Conservation (phyloP, 2,797 vertebrate genomes). For the Antennarius maculatus region DNA sequence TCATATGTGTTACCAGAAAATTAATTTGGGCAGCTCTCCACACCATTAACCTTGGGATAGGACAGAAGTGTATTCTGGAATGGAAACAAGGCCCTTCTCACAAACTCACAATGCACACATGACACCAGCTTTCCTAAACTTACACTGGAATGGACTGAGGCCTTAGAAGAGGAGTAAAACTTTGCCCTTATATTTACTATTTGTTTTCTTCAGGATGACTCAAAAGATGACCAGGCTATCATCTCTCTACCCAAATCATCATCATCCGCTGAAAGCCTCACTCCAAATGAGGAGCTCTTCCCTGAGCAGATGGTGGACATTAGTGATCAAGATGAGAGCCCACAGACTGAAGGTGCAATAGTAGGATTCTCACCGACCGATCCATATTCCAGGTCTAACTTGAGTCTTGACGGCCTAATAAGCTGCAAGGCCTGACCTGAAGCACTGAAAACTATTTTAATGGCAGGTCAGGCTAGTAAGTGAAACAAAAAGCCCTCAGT, state of each 20-base stretch:
- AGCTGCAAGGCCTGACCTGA: too few relatives aligned
- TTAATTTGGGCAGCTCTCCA: slow-evolving; percentile 6
- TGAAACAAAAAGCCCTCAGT: too few relatives aligned
- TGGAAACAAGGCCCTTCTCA: slow-evolving; percentile 2
- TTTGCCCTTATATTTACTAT: too few relatives aligned
- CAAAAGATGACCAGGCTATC: slow-evolving; percentile 13
- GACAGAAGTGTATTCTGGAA: slow-evolving; percentile 13
- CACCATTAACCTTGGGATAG: slow-evolving; percentile 14
- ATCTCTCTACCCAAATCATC: slow-evolving; percentile 27
- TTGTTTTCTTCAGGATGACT: slow-evolving; percentile 45
- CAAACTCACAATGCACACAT: too few relatives aligned
- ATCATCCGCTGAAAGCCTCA: slow-evolving; percentile 18
- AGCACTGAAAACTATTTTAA: too few relatives aligned
- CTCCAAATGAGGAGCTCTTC: slow-evolving; percentile 29
- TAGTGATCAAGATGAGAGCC: slow-evolving; percentile 16
- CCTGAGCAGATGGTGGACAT: slow-evolving; percentile 23
- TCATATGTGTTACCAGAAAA: slow-evolving; percentile 10
- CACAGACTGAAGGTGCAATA: slow-evolving; percentile 56
- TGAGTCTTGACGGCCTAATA: too few relatives aligned
- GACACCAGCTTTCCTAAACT: too few relatives aligned
- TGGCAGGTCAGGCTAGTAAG: too few relatives aligned
- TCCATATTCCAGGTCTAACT: not conserved
- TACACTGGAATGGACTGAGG: too few relatives aligned
- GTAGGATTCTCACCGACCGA: not conserved
- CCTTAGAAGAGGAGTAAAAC: too few relatives aligned